Conservation (phyloP, 1,140 invertebrate species). For the Hypsibius dujardini region DNA sequence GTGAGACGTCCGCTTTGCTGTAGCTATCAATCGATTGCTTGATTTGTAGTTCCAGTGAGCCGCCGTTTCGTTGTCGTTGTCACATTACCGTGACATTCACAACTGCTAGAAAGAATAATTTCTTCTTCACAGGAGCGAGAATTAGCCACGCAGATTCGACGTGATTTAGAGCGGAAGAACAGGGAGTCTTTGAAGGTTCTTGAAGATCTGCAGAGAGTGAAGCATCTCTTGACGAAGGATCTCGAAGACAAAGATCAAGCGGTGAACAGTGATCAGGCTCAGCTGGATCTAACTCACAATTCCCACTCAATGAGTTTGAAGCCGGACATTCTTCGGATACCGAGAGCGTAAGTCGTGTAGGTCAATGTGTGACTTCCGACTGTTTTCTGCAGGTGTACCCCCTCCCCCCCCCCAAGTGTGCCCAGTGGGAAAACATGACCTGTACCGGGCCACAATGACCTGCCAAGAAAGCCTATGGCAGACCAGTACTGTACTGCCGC, state of each 20-base stretch:
- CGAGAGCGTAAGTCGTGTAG: neutral
- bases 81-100: no score
- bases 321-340: neutral
- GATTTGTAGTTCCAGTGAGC: no score
- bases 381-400: no score
- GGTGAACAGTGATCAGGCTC: neutral
- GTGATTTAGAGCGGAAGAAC: neutral
- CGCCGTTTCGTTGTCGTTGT: no score
- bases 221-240: neutral
- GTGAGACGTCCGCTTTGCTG: neutral
- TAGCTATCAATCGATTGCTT: neutral
- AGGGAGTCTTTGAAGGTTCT: neutral
- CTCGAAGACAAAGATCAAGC: neutral
- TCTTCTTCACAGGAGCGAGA: neutral
- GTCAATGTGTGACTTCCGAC: neutral
- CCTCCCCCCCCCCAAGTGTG: no score
- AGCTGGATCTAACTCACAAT: neutral
- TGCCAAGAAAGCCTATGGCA: no score
- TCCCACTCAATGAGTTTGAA: neutral
- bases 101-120: no score
- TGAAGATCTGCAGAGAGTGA: neutral
- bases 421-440: no score
- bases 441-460: no score
- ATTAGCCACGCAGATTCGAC: neutral
- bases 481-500: no score